phyloP scores from a whole-genome alignment of 92 coral and sea anemone genomes.

The Actinernus sp. region DNA sequence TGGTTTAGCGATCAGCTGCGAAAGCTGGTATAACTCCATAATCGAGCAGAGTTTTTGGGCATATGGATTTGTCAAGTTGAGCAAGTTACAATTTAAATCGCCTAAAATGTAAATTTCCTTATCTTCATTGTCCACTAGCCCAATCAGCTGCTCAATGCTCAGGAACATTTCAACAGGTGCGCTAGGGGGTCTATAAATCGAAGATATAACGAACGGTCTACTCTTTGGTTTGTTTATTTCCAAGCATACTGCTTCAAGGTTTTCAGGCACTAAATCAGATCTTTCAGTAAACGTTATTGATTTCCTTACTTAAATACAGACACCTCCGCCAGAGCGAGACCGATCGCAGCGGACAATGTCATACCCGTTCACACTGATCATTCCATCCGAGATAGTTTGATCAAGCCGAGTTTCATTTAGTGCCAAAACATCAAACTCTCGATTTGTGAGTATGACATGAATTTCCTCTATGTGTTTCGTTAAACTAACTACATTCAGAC shows the following conservation, averaged over 20 bases:
- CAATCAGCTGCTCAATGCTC: constrained; percentile 5
- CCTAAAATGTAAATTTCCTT: constrained; percentile 18
- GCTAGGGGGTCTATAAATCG: constrained; percentile 43
- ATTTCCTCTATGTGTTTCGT: constrained; percentile 16
- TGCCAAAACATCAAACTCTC: constrained; percentile 11
- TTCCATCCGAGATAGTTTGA: constrained; percentile 5
- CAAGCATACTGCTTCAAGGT: constrained; percentile 29
- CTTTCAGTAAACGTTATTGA: constrained; percentile 5
- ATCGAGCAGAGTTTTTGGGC: constrained; percentile 7
- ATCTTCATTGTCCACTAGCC: constrained; percentile 6
- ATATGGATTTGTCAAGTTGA: not conserved
- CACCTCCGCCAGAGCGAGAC: constrained; percentile 42
- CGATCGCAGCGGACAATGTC: constrained; percentile 30
- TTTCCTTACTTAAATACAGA: constrained; percentile 32
- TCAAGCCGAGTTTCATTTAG: constrained; percentile 51
- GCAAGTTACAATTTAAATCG: constrained; percentile 25
- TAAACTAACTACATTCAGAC: constrained; percentile 13
- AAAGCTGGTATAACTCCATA: constrained; percentile 16
- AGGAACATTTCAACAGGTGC: constrained; percentile 1
- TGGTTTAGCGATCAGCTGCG: constrained; percentile 29
- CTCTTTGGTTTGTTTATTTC: constrained; percentile 37
- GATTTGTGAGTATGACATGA: not conserved
- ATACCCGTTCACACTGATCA: constrained; percentile 14
- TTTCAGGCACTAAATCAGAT: constrained; percentile 3
- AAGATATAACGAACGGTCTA: constrained; percentile 29